Percentiles rank a stretch among this genome's conserved stretches.
Conservation (phyloP, 2,888 invertebrate genomes). For the Dendrolimus houi region DNA sequence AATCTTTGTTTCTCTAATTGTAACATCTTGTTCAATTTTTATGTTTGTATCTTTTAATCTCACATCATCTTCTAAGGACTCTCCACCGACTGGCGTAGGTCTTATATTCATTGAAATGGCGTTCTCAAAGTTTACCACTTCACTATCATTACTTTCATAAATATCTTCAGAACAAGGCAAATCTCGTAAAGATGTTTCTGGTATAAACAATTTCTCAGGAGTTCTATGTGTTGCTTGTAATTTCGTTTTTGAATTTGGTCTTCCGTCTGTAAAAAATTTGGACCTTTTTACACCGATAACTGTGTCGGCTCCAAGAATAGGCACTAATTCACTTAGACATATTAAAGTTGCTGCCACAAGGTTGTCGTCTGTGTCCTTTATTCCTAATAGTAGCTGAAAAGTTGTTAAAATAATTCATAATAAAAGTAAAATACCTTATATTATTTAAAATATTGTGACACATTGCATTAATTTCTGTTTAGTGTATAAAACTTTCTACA, state of each 20-base stretch:
- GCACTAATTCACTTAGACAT: constrained; percentile 89
- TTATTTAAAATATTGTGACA: too few species aligned
- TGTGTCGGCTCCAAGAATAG: constrained; percentile 88
- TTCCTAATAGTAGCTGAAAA: constrained; percentile 85
- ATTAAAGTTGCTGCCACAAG: constrained; percentile 88
- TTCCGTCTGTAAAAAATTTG: constrained; percentile 90
- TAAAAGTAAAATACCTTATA: too few species aligned
- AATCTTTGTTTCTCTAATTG: constrained; percentile 44
- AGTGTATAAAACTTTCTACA: too few species aligned
- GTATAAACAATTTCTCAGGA: constrained; percentile 23
- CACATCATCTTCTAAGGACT: constrained; percentile 74
- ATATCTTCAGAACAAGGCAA: constrained; percentile 50
- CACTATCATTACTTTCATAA: constrained; percentile 31
- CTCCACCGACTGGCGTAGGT: constrained; percentile 89
- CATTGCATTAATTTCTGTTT: too few species aligned
- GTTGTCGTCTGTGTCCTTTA: constrained; percentile 90
- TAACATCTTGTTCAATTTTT: constrained; percentile 22
- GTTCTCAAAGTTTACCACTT: constrained; percentile 41
- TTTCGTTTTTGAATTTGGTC: constrained; percentile 77
- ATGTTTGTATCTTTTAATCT: constrained; percentile 47
- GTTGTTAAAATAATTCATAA: too few species aligned
- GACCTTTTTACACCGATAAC: constrained; percentile 90
- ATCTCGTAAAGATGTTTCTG: constrained; percentile 41
- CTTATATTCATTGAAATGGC: constrained; percentile 79
- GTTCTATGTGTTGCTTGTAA: constrained; percentile 10